Conservation (phyloP, 2,888 invertebrate species). For the Drosophila maculinotata region DNA sequence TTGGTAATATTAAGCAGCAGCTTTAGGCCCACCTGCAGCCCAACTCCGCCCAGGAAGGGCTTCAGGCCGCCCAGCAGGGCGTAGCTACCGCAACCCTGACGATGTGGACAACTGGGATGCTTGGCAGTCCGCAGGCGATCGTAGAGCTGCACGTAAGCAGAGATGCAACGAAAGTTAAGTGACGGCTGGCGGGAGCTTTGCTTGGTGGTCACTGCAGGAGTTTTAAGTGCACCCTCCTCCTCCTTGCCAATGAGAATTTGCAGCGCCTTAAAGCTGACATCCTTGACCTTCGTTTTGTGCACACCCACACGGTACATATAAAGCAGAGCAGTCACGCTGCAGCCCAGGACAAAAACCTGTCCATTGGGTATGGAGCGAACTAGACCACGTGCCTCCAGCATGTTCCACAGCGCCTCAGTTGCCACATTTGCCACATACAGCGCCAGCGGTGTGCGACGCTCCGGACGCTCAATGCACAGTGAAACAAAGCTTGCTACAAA, state of each 20-base stretch:
- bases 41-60: slow-evolving; percentile 87
- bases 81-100: slow-evolving; percentile 87
- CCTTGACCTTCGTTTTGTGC: slow-evolving; percentile 85
- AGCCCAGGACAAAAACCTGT: slow-evolving; percentile 88
- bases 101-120: slow-evolving; percentile 87
- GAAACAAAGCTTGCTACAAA: slow-evolving; percentile 90
- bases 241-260: slow-evolving; percentile 87
- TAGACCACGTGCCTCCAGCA: slow-evolving; percentile 88
- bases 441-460: slow-evolving; percentile 89
- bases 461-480: slow-evolving; percentile 90
- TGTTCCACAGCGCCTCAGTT: slow-evolving; percentile 90
- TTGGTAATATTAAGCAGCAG: slow-evolving; percentile 86
- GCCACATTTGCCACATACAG: slow-evolving; percentile 93
- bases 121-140: slow-evolving; percentile 76
- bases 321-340: slow-evolving; percentile 87
- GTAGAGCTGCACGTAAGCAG: slow-evolving; percentile 66
- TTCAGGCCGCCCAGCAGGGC: slow-evolving; percentile 86
- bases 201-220: slow-evolving; percentile 13
- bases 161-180: slow-evolving; percentile 46
- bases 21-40: slow-evolving; percentile 87
- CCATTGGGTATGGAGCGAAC: slow-evolving; percentile 87
- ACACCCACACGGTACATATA: slow-evolving; percentile 87
- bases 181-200: slow-evolving; percentile 27
- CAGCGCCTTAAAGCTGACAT: slow-evolving; percentile 87
- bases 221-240: slow-evolving; percentile 85